These are phyloP conservation scores for Anser cygnoides DNA, from an alignment of 2,113 vertebrate species.

Conservation along the genomic window DNA sequence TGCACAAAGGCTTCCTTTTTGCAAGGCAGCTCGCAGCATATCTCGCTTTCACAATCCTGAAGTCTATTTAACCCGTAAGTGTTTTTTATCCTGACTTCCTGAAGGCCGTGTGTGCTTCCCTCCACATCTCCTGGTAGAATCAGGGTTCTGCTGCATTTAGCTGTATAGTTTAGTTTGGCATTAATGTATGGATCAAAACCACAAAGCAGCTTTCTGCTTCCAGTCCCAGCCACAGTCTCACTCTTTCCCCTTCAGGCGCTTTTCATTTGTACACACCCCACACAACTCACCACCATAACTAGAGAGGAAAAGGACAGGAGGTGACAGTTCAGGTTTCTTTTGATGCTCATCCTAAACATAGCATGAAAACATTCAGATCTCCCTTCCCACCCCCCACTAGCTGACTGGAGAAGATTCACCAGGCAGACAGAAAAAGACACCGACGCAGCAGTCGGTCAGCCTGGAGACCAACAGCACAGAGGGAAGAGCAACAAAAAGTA, in stretches of 20 bases:
- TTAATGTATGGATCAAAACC: background rate
- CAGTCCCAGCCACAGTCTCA: background rate
- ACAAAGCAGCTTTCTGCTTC: background rate
- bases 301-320: constrained; percentile 33
- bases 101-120: background rate
- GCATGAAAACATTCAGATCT: background rate
- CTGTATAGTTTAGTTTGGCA: constrained; percentile 6
- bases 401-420: background rate
- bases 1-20: background rate
- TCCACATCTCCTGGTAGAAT: background rate
- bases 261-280: background rate
- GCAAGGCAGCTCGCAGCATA: background rate
- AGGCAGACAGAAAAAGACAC: background rate
- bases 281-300: background rate
- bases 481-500: background rate
- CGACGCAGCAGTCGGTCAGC: background rate
- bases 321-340: background rate
- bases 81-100: background rate
- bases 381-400: background rate
- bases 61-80: background rate
- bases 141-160: background rate
- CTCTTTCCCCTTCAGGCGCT: background rate
- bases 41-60: background rate
- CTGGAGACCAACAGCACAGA: background rate
- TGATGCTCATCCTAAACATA: background rate